These are phyloP conservation scores for Darevskia nairensis DNA, from an alignment of 2,797 vertebrate species.

Conservation along the genomic window DNA sequence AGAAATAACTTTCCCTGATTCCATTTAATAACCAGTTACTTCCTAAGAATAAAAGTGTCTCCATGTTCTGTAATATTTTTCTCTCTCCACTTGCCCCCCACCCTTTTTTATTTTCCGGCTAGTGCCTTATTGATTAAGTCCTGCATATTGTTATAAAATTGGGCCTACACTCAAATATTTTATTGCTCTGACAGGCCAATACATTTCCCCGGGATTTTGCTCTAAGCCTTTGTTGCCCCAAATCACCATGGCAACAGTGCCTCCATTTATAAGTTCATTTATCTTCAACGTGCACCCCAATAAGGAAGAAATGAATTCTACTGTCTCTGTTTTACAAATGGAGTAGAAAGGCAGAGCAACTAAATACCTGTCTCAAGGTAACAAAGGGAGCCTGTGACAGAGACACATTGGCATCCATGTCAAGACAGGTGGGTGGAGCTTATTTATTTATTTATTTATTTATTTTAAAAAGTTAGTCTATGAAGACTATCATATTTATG, in stretches of 20 bases:
- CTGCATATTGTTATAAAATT: neutral
- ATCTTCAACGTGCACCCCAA: neutral
- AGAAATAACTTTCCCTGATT: neutral
- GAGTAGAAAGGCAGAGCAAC: neutral
- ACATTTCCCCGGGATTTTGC: conserved; percentile 14
- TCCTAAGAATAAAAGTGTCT: neutral
- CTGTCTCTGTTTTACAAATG: neutral
- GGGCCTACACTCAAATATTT: conserved; percentile 16
- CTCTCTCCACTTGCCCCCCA: too few relatives aligned
- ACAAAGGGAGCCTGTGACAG: neutral
- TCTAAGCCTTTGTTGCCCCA: neutral
- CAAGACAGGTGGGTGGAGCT: neutral
- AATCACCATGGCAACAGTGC: conserved; percentile 13
- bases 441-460: neutral
- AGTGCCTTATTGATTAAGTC: neutral
- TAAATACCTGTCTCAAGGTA: conserved; percentile 12
- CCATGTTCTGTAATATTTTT: neutral
- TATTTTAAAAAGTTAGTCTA: neutral
- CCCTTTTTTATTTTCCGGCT: neutral
- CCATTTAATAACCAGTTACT: neutral
- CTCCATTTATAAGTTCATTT: conserved; percentile 28
- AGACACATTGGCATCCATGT: neutral
- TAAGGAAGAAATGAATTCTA: neutral
- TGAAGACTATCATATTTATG: too few relatives aligned
- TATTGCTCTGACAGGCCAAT: conserved; percentile 15